These are phyloP conservation scores for Onychorhynchus coronatus DNA, from an alignment of 2,113 vertebrate species.

Conservation along the genomic window DNA sequence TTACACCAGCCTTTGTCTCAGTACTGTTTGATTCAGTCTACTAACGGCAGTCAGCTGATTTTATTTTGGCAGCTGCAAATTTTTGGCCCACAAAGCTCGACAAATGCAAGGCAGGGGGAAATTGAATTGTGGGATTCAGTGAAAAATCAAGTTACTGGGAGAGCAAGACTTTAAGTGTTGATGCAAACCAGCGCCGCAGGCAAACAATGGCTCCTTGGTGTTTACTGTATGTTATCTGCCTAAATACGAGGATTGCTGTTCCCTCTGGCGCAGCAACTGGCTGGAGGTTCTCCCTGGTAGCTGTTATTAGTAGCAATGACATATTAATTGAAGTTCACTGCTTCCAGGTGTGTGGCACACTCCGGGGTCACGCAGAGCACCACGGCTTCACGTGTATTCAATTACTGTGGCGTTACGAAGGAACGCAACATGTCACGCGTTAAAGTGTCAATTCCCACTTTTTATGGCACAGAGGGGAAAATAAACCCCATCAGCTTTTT, in stretches of 20 bases:
- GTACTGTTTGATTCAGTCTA: not conserved
- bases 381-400: slow-evolving; percentile 70
- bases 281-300: slow-evolving; percentile 75
- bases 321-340: slow-evolving; percentile 79
- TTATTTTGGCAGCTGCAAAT: slow-evolving; percentile 53
- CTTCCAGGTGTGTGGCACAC: slow-evolving; percentile 82
- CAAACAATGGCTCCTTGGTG: slow-evolving; percentile 40
- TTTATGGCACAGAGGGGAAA: not conserved
- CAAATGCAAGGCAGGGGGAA: not conserved
- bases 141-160: not conserved
- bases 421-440: slow-evolving; percentile 54
- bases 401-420: slow-evolving; percentile 63
- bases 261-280: slow-evolving; percentile 24
- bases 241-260: slow-evolving; percentile 39
- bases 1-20: slow-evolving; percentile 25
- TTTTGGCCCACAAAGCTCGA: not conserved
- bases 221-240: slow-evolving; percentile 35
- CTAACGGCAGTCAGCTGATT: slow-evolving; percentile 31
- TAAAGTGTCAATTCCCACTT: slow-evolving; percentile 56
- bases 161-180: slow-evolving; percentile 1
- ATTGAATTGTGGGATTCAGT: not conserved
- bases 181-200: not conserved
- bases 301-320: slow-evolving; percentile 73
- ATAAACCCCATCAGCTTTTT: not conserved
- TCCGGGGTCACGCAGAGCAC: slow-evolving; percentile 69